Evolutionary conservation across 2,888 invertebrate species (phyloP).

Genomic region (Nymphalis polychloros): DNA sequence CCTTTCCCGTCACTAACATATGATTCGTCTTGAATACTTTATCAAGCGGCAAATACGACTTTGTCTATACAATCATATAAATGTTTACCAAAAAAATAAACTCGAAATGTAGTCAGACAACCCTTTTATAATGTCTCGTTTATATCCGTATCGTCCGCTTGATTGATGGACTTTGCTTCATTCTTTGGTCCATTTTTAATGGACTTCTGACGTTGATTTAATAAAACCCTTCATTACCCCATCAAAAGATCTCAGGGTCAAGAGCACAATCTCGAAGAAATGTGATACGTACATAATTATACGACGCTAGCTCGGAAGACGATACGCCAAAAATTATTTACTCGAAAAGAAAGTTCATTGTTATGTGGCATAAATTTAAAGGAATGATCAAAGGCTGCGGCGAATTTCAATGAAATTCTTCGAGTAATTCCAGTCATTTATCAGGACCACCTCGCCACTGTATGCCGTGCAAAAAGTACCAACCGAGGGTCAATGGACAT

Average conservation of each 20-base stretch:
- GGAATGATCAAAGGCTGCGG: neutral
- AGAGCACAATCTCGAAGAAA: conserved; percentile 40
- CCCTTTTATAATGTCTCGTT: conserved; percentile 47
- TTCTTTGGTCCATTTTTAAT: conserved; percentile 71
- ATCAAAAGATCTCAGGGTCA: conserved; percentile 57
- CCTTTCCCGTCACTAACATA: conserved; percentile 1
- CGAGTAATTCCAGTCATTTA: conserved; percentile 50
- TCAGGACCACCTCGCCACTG: conserved; percentile 36
- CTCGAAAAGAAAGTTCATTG: conserved; percentile 27
- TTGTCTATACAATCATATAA: conserved; percentile 13
- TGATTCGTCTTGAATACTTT: neutral
- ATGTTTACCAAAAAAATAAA: conserved; percentile 35
- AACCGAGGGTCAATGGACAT: conserved; percentile 54
- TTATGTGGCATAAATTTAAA: conserved; percentile 15
- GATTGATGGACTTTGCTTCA: conserved; percentile 70
- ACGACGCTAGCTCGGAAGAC: conserved; percentile 42
- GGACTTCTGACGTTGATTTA: conserved; percentile 80
- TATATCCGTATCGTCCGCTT: conserved; percentile 59
- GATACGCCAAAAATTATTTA: conserved; percentile 29
- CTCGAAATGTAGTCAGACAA: conserved; percentile 38
- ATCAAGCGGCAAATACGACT: conserved; percentile 7
- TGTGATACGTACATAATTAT: conserved; percentile 47
- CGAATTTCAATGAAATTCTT: conserved; percentile 15
- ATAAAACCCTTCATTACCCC: conserved; percentile 79
- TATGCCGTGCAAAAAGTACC: neutral